A percentile compares a stretch with the other conserved stretches of the same genome.
These are phyloP conservation scores for Tipula unca DNA, from an alignment of 2,888 invertebrate genomes.

Conservation along the genomic window DNA sequence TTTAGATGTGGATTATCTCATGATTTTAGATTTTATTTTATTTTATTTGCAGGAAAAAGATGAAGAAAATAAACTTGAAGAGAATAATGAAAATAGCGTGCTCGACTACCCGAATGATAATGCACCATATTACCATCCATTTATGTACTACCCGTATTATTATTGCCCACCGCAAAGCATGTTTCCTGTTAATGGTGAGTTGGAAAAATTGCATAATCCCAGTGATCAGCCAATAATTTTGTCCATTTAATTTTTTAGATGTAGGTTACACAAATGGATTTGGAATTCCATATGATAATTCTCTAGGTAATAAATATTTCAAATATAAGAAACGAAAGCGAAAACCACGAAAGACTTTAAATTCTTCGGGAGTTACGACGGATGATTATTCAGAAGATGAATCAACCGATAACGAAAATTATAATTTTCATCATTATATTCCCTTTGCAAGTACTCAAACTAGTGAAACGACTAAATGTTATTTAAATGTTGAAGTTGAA, in stretches of 20 bases:
- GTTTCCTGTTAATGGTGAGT: constrained; percentile 25
- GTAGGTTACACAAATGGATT: neutral
- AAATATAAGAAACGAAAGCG: constrained; percentile 23
- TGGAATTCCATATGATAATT: constrained; percentile 18
- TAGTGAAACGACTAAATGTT: neutral
- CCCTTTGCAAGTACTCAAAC: neutral
- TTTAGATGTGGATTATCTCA: neutral
- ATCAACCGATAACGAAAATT: constrained; percentile 22
- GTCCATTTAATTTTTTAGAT: neutral
- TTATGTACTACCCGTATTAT: constrained; percentile 25
- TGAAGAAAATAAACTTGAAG: neutral
- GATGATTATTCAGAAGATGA: constrained; percentile 27
- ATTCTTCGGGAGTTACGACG: constrained; percentile 8
- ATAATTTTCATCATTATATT: neutral
- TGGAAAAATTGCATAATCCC: neutral
- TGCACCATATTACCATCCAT: constrained; percentile 24
- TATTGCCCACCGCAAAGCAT: constrained; percentile 24
- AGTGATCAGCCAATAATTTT: neutral
- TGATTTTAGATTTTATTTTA: neutral
- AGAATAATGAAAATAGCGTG: neutral
- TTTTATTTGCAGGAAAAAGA: neutral
- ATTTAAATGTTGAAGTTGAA: constrained; percentile 26
- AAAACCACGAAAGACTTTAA: neutral
- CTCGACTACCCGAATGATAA: constrained; percentile 20
- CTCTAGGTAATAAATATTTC: constrained; percentile 20